Percentiles rank a stretch among this genome's conserved stretches.
phyloP scores from a whole-genome alignment of 1,140 invertebrate genomes.

The Heterodera carotae region DNA sequence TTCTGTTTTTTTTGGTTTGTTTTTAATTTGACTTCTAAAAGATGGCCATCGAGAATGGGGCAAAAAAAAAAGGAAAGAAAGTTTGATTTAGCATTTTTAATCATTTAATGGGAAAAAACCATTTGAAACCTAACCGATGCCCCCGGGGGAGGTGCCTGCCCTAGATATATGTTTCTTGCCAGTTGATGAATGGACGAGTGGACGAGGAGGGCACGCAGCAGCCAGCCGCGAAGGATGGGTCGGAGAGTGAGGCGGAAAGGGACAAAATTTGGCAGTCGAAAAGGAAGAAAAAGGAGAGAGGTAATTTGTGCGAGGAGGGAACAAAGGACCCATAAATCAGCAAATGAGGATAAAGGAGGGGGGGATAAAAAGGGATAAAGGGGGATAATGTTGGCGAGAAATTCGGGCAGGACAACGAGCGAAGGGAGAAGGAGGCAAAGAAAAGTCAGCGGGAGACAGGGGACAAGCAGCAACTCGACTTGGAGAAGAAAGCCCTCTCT shows the following conservation, averaged over 20 bases:
- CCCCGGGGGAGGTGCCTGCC: background rate
- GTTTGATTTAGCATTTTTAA: background rate
- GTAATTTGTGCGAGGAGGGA: background rate
- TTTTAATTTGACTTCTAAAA: background rate
- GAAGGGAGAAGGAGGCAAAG: background rate
- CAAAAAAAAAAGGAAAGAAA: background rate
- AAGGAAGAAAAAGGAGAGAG: background rate
- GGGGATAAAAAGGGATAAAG: too few relatives aligned
- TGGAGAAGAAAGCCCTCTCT: background rate
- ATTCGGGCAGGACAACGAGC: background rate
- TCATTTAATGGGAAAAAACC: too few relatives aligned
- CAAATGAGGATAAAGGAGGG: background rate
- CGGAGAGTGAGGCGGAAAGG: background rate
- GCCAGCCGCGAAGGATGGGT: background rate
- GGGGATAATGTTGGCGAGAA: background rate
- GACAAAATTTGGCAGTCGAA: background rate
- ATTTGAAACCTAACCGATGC: too few relatives aligned
- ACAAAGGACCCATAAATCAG: constrained; percentile 1
- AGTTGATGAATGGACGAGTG: background rate
- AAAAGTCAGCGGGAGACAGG: too few relatives aligned
- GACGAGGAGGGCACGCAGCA: background rate
- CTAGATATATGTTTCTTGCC: background rate
- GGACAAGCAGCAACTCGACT: background rate
- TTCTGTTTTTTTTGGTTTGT: background rate
- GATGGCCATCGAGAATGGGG: background rate